Evolutionary conservation across 2,797 vertebrate genomes (phyloP), one percentile per base, ranked within the genome.

Genomic region (Poecilia picta): DNA sequence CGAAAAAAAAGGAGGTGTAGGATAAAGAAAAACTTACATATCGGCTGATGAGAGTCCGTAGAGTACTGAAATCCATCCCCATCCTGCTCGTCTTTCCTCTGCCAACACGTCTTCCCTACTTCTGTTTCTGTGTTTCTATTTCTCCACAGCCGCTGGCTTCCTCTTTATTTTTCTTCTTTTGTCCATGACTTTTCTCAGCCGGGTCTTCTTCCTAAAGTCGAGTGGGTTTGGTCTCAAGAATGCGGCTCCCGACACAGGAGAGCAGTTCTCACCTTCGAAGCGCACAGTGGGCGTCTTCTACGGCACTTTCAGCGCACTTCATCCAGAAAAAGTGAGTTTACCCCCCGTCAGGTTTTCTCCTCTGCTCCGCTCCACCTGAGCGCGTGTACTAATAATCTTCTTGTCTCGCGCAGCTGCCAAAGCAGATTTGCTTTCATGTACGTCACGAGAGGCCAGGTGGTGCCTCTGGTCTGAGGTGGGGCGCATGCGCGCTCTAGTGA

Each of bases 41-140:
- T 98, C 98, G 95, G 91, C 92, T 97, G 94, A 99, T 97, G 89
- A 98, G 97, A 89, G 93, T 97, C 94, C 97, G 95, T 49, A 98
- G 94, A 73, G 94, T 95, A 93, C 97, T 97, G 95, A 97, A 96
- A 91, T 98, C 97, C 97, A 98, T 97, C 94, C 95, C 95, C 95
- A 94, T 94, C 85, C 89, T 94, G 89, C 57, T 80, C 62, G 77
- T 49, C 55, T 46, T 75, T 20, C 83, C 77, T 73, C 59, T 25
- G 47, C 70, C 80, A 72, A 75, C 77, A 15, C 80, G 80, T 73
- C 80, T 8, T 75, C 47, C 77, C 28, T 83, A 59, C 70, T 76
- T 81, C 83, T 45, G 80, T 81, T 74, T 55, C 20, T 10, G 23
- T 25, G 51, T 25, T 53, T 53, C 51, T 53, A 23, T 31, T 82